Evolutionary conservation across 2,113 vertebrate genomes (phyloP), one percentile per base, ranked within the genome.

Genomic region (Psilopsiagon aurifrons): DNA sequence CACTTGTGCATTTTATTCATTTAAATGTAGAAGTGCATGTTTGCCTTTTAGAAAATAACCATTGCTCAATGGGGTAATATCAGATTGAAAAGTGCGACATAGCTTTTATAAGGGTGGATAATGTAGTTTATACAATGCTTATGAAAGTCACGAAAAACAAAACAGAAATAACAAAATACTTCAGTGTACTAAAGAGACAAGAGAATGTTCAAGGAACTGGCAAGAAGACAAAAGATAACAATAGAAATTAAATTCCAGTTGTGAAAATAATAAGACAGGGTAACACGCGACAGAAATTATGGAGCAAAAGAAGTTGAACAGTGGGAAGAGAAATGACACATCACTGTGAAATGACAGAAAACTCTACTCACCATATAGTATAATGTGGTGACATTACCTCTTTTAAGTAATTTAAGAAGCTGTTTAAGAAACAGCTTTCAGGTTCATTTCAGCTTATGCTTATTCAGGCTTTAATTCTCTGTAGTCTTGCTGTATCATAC

Each of bases 171-270:
- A 71, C 23, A 78, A 82, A 80, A 35, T 39, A 17, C 43, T 52
- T 31, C 25, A 59, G 13, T 14, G 20, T 41, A n/a, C 59, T 87
- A 70, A 60, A 94, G 43, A 92, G 39, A 83, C 3, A 83, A 91
- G 68, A 74, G 10, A 66, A n/a, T 90, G 59, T 39, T 86, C 63
- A 75, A 94, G 88, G 75, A 96, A 83, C 54, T 67, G 70, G 55
- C 80, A 60, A n/a, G 49, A 95, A 91, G 29, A 63, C 29, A 78
- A 95, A 90, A 64, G 83, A 62, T 54, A 86, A 76, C 96, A 92
- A 62, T 17, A 86, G 55, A 35, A 69, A 83, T 89, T 85, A 84
- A 85, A 60, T 70, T 70, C 25, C 67, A 24, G 43, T 75, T 93
- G 39, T 90, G 74, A 95, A 88, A 85, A 92, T 93, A 93, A 15